Base-by-base conservation (phyloP, 2,797 vertebrate species). In the Urophycis tenuis region DNA sequence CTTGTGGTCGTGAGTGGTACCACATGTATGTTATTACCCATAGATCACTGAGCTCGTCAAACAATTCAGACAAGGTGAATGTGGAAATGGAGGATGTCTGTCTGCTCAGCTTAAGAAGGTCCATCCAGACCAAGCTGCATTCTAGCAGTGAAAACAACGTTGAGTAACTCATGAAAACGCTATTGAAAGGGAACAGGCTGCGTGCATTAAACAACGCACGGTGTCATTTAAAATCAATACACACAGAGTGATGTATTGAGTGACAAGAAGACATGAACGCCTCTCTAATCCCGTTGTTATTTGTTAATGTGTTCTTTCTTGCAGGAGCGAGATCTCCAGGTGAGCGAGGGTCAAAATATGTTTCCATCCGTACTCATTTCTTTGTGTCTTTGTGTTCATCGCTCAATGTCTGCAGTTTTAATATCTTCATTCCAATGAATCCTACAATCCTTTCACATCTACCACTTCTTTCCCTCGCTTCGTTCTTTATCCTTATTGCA, bases 311-410 rank as follows among this genome's bases (percentile, higher is more conserved):
- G 29, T 74, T 85, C 2, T 15, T 81, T 82, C 31, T 80, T 81
- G 1, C 76, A 91, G 91, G 90, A 49, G 88, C 91, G 17, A 89
- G 90, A 87, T 93, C 92, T 89, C 92, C 92, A 93, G 92, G 92
- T 93, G 90, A 92, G 92, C 87, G 84, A 64, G 82, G 87, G 87
- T 92, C 87, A 88, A 86, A 81, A 81, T 79, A 87, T 29, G 25
- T 72, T 53, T 67, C 41, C 35, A 49, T 35, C 14, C 81, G 72
- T 85, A 70, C 33, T 1, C 64, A 30, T 33, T 25, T 75, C 75
- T 78, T 49, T 64, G 36, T 41, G 36, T 86, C 45, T 75, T 5
- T 81, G 34, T 77, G 29, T 41, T 83, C 80, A 81, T 75, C 11
- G 71, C 1, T 73, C 84, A 9, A 77, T 82, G 78, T 85, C 53